phyloP scores from a whole-genome alignment of 1,140 invertebrate species.

The Myzus persicae region DNA sequence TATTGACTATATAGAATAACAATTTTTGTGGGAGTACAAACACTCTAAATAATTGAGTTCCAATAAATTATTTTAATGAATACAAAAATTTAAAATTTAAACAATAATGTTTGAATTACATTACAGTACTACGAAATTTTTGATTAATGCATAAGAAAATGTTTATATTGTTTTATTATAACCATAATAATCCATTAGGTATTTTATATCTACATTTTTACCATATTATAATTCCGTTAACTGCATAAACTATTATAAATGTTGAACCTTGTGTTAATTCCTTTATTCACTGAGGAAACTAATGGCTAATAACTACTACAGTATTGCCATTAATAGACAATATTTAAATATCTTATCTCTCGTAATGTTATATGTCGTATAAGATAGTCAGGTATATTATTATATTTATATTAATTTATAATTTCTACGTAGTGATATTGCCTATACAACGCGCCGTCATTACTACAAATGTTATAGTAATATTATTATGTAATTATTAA shows the following conservation, averaged over 20 bases:
- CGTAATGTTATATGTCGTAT: no score
- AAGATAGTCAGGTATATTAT: no score
- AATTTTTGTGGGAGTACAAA: not conserved
- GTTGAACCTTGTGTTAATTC: no score
- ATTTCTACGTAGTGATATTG: slow-evolving; percentile 13
- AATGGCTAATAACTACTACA: no score
- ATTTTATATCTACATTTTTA: no score
- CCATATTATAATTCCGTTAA: no score
- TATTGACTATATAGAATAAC: not conserved
- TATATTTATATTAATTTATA: not conserved
- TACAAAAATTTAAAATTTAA: not conserved
- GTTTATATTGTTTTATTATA: no score
- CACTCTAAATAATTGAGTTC: slow-evolving; percentile 2
- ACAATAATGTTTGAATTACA: not conserved
- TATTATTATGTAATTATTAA: not conserved
- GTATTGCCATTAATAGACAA: no score
- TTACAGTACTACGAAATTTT: not conserved
- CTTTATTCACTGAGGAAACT: no score
- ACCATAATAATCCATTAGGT: no score
- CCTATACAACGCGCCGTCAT: slow-evolving; percentile 22
- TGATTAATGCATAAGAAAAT: not conserved
- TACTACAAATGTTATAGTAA: not conserved
- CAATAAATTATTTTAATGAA: not conserved
- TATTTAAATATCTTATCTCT: not conserved
- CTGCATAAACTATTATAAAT: no score